A percentile compares a stretch with the other conserved stretches of the same genome.
phyloP scores from a whole-genome alignment of 2,797 vertebrate species.

The Karalla daura region DNA sequence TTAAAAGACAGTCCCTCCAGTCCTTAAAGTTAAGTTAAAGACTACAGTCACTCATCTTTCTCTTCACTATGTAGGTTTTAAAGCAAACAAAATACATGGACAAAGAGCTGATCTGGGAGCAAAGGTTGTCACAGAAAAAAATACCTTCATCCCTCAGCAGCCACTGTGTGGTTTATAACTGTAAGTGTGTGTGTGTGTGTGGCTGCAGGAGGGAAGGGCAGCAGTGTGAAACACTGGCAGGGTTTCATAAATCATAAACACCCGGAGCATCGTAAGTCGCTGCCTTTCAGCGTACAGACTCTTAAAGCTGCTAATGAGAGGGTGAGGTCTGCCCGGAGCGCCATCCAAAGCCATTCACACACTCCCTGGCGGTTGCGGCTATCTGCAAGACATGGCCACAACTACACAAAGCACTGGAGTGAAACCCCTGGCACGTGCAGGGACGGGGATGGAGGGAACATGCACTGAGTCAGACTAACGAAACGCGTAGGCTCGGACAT shows the following conservation, averaged over 20 bases:
- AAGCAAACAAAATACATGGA: neutral
- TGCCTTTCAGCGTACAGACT: conserved; percentile 42
- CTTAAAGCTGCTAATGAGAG: conserved; percentile 59
- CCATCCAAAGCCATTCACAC: conserved; percentile 35
- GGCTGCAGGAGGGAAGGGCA: conserved; percentile 6
- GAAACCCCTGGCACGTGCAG: conserved; percentile 10
- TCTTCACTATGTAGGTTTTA: neutral
- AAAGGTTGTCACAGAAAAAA: conserved; percentile 10
- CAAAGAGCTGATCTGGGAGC: neutral
- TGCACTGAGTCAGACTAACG: conserved; percentile 15
- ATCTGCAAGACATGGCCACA: conserved; percentile 27
- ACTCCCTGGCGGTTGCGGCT: conserved; percentile 18
- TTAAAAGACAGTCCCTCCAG: too few species aligned
- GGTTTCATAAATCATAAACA: conserved; percentile 52
- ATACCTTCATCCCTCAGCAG: conserved; percentile 16
- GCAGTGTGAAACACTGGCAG: conserved; percentile 45
- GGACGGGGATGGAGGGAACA: neutral
- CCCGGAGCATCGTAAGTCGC: conserved; percentile 13
- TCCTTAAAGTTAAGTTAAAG: too few species aligned
- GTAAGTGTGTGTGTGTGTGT: neutral
- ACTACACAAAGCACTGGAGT: conserved; percentile 26
- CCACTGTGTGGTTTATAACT: conserved; percentile 18
- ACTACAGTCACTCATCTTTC: neutral
- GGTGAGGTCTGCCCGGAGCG: conserved; percentile 32
- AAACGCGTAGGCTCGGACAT: neutral